phyloP scores from a whole-genome alignment of 2,113 vertebrate species.

The Oryzias curvinotus region DNA sequence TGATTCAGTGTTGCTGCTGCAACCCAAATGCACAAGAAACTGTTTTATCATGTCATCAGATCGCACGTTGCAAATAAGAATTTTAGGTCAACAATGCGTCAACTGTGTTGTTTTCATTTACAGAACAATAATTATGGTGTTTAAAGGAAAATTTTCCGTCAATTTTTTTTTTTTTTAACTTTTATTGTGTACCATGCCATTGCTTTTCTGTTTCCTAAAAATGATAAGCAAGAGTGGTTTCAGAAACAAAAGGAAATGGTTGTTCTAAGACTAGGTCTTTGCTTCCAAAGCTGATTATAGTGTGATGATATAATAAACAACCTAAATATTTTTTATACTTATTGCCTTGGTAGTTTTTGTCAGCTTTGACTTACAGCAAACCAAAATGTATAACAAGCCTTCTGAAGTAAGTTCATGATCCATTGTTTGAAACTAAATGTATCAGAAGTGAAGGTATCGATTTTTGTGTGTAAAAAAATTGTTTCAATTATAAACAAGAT shows the following conservation, averaged over 20 bases:
- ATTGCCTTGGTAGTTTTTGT: background rate
- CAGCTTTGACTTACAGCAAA: no score
- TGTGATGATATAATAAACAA: slow-evolving; percentile 38
- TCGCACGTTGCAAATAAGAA: background rate
- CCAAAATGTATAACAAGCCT: no score
- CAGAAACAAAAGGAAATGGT: slow-evolving; percentile 4
- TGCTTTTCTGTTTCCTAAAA: slow-evolving; percentile 6
- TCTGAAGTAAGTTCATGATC: no score
- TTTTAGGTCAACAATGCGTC: slow-evolving; percentile 7
- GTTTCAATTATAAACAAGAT: no score
- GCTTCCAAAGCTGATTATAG: slow-evolving; percentile 6
- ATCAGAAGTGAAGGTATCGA: no score
- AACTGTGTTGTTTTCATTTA: slow-evolving; percentile 22
- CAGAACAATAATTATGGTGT: slow-evolving; percentile 3
- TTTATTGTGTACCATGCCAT: slow-evolving; percentile 8
- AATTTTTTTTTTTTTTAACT: background rate
- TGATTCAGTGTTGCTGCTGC: slow-evolving; percentile 42
- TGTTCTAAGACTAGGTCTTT: slow-evolving; percentile 13
- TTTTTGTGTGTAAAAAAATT: no score
- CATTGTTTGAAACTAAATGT: no score
- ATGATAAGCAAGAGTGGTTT: slow-evolving; percentile 39
- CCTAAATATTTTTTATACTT: background rate
- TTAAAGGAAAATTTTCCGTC: slow-evolving; percentile 1
- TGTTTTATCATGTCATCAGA: background rate
- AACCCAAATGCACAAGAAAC: slow-evolving; percentile 28